phyloP scores from a whole-genome alignment of 2,797 vertebrate species.

The Choloepus didactylus region DNA sequence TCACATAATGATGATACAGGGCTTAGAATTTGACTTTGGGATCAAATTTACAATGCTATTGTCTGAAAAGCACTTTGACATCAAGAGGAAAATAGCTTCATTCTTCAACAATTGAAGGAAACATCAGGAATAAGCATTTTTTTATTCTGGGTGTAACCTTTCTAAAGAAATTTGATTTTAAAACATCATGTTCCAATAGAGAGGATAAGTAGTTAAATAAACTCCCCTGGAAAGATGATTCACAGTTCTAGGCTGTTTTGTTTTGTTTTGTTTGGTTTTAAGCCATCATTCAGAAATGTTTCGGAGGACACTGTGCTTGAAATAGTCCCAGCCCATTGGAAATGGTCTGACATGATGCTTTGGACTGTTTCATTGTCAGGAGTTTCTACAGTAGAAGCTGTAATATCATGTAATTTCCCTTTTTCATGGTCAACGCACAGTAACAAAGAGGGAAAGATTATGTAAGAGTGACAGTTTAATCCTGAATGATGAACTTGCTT shows the following conservation, averaged over 20 bases:
- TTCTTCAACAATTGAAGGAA: background rate
- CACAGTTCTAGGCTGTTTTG: background rate
- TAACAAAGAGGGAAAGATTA: accelerated
- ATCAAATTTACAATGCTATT: background rate
- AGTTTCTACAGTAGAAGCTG: background rate
- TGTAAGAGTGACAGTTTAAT: accelerated
- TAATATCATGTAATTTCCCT: background rate
- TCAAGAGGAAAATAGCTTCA: background rate
- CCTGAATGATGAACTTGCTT: accelerated
- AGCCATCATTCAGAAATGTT: background rate
- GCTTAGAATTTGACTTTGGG: too few relatives aligned
- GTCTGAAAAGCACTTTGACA: background rate
- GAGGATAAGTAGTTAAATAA: background rate
- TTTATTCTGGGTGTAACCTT: background rate
- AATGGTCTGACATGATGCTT: background rate
- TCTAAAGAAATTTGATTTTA: background rate
- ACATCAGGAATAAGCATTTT: background rate
- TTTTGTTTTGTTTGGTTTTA: too few relatives aligned
- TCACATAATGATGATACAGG: background rate
- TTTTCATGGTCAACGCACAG: accelerated
- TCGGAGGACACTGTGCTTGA: background rate
- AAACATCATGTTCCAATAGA: background rate
- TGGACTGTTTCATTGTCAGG: background rate
- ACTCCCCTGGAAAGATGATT: background rate
- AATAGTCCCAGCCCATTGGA: background rate